Evolutionary conservation across 2,113 vertebrate genomes (phyloP).

Genomic region (Crocuta crocuta): DNA sequence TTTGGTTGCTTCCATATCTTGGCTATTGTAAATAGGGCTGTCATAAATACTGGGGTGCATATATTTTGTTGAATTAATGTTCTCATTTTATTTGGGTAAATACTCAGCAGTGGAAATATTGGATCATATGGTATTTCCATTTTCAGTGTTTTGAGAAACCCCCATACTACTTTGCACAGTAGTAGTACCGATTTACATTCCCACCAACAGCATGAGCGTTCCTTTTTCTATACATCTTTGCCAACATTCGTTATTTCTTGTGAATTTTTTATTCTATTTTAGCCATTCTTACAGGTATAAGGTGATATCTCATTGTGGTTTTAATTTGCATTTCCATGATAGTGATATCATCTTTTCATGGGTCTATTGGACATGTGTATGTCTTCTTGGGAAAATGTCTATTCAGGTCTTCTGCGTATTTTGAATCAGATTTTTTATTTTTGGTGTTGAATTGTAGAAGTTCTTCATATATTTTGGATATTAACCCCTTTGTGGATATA

Average conservation of each 20-base stretch:
- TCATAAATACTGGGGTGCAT: neutral
- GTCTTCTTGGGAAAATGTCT: neutral
- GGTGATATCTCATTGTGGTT: neutral
- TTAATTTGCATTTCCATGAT: neutral
- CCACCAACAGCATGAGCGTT: neutral
- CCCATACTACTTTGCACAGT: neutral
- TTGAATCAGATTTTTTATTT: neutral
- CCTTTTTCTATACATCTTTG: neutral
- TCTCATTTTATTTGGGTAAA: neutral
- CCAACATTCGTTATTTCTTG: neutral
- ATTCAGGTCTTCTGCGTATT: neutral
- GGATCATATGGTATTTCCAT: neutral
- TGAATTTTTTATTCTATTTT: neutral
- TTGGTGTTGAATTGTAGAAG: neutral
- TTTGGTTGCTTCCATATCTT: neutral
- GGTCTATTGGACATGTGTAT: neutral
- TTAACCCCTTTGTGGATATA: neutral
- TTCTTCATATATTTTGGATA: neutral
- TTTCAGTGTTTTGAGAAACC: neutral
- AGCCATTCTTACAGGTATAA: neutral
- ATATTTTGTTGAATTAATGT: neutral
- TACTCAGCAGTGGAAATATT: neutral
- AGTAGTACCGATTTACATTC: neutral
- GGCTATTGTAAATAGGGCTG: neutral
- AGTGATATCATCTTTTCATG: neutral